Conservation (phyloP, 2,113 vertebrate genomes). For the Spea bombifrons region DNA sequence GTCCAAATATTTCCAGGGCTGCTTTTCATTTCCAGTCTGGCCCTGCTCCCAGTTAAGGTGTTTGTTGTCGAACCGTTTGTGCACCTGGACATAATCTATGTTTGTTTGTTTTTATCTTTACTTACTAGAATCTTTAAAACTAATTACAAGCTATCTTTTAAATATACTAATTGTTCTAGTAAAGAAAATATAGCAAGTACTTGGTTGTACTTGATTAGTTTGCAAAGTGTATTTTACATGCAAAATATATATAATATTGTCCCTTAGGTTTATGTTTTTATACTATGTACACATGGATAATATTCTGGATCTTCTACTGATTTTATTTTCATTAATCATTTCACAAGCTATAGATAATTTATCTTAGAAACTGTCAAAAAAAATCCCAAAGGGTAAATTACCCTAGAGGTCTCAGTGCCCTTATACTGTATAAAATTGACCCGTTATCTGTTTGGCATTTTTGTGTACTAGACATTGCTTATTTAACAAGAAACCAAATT, state of each 20-base stretch:
- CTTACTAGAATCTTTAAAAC: too few relatives aligned
- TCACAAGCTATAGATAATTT: conserved; percentile 88
- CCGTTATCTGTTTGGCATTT: conserved; percentile 99
- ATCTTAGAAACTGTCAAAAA: conserved; percentile 87
- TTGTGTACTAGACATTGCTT: conserved; percentile 98
- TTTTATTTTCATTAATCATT: conserved; percentile 96
- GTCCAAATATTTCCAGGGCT: too few relatives aligned
- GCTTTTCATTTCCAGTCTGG: too few relatives aligned
- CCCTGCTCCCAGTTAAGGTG: too few relatives aligned
- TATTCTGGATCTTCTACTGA: conserved; percentile 62
- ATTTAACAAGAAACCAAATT: conserved; percentile 99
- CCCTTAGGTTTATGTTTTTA: conserved; percentile 54
- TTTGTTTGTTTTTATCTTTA: too few relatives aligned
- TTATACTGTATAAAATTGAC: conserved; percentile 96
- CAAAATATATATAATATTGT: background rate
- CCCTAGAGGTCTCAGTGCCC: conserved; percentile 95
- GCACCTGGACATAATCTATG: too few relatives aligned
- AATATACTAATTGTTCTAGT: too few relatives aligned
- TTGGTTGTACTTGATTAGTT: too few relatives aligned
- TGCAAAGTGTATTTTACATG: background rate
- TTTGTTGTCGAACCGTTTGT: too few relatives aligned
- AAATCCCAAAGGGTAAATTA: conserved; percentile 96
- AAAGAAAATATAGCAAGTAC: too few relatives aligned
- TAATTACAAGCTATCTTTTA: too few relatives aligned
- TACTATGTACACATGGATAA: conserved; percentile 58